phyloP scores from a whole-genome alignment of 2,113 vertebrate genomes.

The Megalops atlanticus region DNA sequence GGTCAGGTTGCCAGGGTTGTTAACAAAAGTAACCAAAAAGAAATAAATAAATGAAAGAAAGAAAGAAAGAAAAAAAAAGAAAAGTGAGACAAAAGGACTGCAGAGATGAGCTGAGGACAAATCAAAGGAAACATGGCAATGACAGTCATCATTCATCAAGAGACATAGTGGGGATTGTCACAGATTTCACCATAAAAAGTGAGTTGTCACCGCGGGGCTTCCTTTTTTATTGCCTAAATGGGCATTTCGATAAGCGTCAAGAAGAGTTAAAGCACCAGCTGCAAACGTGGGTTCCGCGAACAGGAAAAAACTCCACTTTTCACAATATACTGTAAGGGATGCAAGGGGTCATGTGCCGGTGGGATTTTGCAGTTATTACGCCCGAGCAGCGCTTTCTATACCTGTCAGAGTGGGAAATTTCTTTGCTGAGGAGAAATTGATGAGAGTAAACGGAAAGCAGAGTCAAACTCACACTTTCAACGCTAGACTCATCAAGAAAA shows the following conservation, averaged over 20 bases:
- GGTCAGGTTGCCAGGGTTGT: no score
- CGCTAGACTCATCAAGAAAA: slow-evolving; percentile 40
- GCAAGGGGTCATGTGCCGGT: slow-evolving; percentile 42
- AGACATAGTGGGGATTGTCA: neutral
- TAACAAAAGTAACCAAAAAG: no score
- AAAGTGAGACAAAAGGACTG: neutral
- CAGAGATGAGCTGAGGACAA: neutral
- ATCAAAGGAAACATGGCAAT: neutral
- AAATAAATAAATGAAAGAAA: neutral
- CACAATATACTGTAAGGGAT: slow-evolving; percentile 42
- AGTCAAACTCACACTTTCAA: slow-evolving; percentile 48
- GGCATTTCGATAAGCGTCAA: slow-evolving; percentile 43
- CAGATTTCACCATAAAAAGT: slow-evolving; percentile 26
- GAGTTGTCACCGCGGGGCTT: slow-evolving; percentile 42
- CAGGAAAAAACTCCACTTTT: slow-evolving; percentile 34
- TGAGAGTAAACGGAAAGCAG: slow-evolving; percentile 60
- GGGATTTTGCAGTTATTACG: slow-evolving; percentile 54
- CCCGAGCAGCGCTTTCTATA: slow-evolving; percentile 49
- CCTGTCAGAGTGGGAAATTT: slow-evolving; percentile 54
- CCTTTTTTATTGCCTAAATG: slow-evolving; percentile 44
- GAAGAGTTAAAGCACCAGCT: slow-evolving; percentile 44
- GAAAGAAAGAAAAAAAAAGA: neutral
- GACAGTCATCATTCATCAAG: neutral
- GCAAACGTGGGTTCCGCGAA: slow-evolving; percentile 43
- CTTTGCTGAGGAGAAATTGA: slow-evolving; percentile 60